Conservation (phyloP, 2,888 invertebrate genomes). For the Agrotis segetum region DNA sequence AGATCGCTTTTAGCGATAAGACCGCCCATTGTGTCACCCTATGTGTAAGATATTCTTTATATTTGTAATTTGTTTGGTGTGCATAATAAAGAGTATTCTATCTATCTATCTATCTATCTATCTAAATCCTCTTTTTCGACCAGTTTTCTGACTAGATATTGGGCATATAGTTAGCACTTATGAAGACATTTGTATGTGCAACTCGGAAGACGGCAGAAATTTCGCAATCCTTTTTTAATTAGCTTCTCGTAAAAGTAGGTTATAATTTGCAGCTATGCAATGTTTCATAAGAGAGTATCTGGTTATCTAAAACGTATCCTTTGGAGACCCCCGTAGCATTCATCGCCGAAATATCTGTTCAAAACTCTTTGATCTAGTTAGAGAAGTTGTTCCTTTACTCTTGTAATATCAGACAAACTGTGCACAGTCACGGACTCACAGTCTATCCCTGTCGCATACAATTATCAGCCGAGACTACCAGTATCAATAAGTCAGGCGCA, state of each 20-base stretch:
- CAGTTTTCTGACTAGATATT: too few species aligned
- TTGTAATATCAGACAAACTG: constrained; percentile 23
- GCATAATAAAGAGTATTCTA: too few species aligned
- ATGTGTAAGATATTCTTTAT: too few species aligned
- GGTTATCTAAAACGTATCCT: background rate
- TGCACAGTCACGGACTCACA: constrained; percentile 24
- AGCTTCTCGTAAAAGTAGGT: background rate
- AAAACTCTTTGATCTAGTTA: constrained; percentile 20
- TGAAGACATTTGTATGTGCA: background rate
- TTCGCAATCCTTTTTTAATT: background rate
- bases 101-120: too few species aligned
- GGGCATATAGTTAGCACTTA: background rate
- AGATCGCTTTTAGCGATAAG: too few species aligned
- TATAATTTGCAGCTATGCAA: background rate
- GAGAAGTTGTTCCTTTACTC: constrained; percentile 1
- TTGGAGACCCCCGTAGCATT: background rate
- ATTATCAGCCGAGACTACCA: constrained; percentile 41
- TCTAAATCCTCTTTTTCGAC: background rate
- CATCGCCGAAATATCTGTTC: background rate
- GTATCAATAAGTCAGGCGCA: constrained; percentile 56
- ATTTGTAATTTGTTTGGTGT: too few species aligned
- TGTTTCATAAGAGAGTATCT: background rate
- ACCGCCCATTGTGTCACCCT: too few species aligned
- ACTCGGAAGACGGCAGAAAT: background rate
- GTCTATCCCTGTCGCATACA: constrained; percentile 50